phyloP scores from a whole-genome alignment of 1,140 invertebrate species.

The Aphis gossypii region DNA sequence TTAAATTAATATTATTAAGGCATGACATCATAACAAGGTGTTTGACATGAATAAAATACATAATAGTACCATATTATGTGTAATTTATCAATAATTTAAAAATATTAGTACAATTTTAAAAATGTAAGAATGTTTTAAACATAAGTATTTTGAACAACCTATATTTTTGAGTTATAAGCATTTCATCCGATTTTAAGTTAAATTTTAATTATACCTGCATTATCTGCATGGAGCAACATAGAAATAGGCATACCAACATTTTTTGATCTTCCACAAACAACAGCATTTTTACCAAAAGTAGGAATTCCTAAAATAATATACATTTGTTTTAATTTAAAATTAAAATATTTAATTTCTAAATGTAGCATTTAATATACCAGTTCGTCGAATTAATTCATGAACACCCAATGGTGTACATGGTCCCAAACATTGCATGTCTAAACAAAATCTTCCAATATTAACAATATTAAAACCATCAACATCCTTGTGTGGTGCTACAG shows the following conservation, averaged over 20 bases:
- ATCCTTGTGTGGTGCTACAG: constrained; percentile 82
- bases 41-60: too few relatives aligned
- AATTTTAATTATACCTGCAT: constrained; percentile 61
- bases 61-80: too few relatives aligned
- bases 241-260: constrained; percentile 89
- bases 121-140: not conserved
- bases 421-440: constrained; percentile 78
- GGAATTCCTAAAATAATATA: constrained; percentile 71
- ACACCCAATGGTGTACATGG: constrained; percentile 88
- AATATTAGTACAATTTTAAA: not conserved
- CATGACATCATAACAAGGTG: not conserved
- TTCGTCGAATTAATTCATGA: constrained; percentile 75
- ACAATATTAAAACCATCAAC: constrained; percentile 87
- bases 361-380: constrained; percentile 57
- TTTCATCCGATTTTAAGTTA: not conserved
- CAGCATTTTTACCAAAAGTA: constrained; percentile 85
- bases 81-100: not conserved
- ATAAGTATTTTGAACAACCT: not conserved
- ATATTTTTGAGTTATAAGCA: not conserved
- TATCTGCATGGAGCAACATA: constrained; percentile 80
- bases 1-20: not conserved
- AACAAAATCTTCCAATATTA: constrained; percentile 79
- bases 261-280: constrained; percentile 86
- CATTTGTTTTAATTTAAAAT: not conserved
- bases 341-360: not conserved